Evolutionary conservation across 2,797 vertebrate genomes (phyloP), one percentile per base, ranked within the genome.

Genomic region (Neosalanx taihuensis): DNA sequence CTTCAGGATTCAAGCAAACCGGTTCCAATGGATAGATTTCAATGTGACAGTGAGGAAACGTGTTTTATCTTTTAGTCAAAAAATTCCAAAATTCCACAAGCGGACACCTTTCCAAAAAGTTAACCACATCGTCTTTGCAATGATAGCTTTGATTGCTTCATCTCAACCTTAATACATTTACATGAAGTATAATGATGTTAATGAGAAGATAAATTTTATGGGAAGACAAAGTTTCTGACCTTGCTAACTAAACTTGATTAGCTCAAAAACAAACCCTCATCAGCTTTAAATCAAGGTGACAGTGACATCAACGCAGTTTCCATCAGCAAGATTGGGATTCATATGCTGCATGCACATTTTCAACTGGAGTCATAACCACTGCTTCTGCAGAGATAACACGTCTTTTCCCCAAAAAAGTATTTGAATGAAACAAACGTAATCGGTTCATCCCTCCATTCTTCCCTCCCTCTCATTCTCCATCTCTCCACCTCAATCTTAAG

Each of bases 401-500:
- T 60, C 41, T 0, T 57, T 74, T 26, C 23, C 23, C 23, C 23
- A 60, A 60, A 30, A 69, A 67, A 76, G 79, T 56, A 57, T 33
- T 62, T 73, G 30, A 6, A 51, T 72, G 65, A 82, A 76, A 80
- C 10, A 2, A 53, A 57, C 31, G 13, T 26, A 9, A 4, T 61
- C 33, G 29, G n/a, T 23, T 29, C 46, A 18, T 15, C 56, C 17
- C 9, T 61, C 31, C 35, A 23, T 41, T 23, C 61, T 72, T 18
- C 78, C 64, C 57, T 62, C 49, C 46, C 64, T 79, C 70, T 62
- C 73, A 23, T 26, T 20, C 23, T 65, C 37, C 23, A 7, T 53
- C 41, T 46, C 46, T 67, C 49, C 15, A 4, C 74, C 73, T 75
- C 57, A 64, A 67, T 84, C 81, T 63, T 81, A 77, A 67, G 79